Base-by-base conservation (phyloP, 2,113 vertebrate species). In the Hymenochirus boettgeri region DNA sequence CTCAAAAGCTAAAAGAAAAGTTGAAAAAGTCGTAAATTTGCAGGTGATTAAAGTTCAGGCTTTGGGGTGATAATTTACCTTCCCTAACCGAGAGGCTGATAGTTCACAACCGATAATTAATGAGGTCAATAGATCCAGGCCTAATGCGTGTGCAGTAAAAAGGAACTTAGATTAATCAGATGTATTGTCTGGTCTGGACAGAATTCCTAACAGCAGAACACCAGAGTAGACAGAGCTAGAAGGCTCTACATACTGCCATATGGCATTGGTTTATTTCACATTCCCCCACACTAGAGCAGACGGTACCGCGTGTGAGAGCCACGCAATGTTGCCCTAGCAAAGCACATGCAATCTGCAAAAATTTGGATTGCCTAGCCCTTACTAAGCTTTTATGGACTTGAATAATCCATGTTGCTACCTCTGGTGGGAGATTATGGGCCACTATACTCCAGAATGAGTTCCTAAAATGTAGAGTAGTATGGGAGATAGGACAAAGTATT, bases 11-110 rank as follows among this genome's bases (percentile, higher is more conserved):
- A n/a, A n/a, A n/a, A n/a, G n/a, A n/a, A n/a, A n/a, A n/a, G n/a
- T n/a, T n/a, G n/a, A n/a, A n/a, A 54, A 31, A 55, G 52, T 19
- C 17, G 15, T 27, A 31, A 55, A 29, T 27, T 29, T 55, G 15
- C 17, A 27, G 26, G 10, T 29, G 26, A 17, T 18, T 27, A 27
- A 55, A 11, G 25, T 52, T 5, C 15, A 42, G 39, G 5, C 39
- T 3, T 55, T 31, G 4, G 26, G 17, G 6, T 4, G n/a, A 2
- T 3, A 17, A 19, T 48, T 23, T 22, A 21, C 4, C 18, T 4
- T 8, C 8, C 21, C 5, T 21, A 52, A 24, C 50, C 50, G 12
- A 24, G 21, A 1, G 50, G 50, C 22, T 23, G 25, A 13, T 52
- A 3, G 23, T 52, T 25, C 50, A 52, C 22, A 15, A 52, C 23